These are phyloP conservation scores for Plagodis pulveraria DNA, from an alignment of 2,888 invertebrate genomes.

Conservation along the genomic window DNA sequence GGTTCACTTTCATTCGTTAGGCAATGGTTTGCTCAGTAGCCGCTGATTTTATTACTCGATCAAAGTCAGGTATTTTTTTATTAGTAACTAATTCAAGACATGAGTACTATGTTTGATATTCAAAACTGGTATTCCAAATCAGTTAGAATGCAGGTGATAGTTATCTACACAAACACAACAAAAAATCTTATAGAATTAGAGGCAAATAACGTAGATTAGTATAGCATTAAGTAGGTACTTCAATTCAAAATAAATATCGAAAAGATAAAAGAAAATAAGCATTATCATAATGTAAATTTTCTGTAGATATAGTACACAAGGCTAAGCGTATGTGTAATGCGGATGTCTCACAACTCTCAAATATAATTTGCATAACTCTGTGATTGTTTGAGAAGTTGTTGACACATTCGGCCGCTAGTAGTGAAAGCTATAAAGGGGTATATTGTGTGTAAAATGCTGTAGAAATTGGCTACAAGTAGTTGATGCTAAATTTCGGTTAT, in stretches of 20 bases:
- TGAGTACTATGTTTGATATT: too few relatives aligned
- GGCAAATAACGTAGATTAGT: too few relatives aligned
- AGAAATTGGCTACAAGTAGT: slow-evolving; percentile 6
- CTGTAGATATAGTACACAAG: too few relatives aligned
- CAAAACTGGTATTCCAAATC: too few relatives aligned
- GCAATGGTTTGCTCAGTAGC: slow-evolving; percentile 16
- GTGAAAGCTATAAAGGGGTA: slow-evolving; percentile 31
- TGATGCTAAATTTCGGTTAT: too few relatives aligned
- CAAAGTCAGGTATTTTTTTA: slow-evolving; percentile 18
- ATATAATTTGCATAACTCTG: slow-evolving; percentile 21
- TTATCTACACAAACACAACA: background rate
- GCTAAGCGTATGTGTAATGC: slow-evolving; percentile 26
- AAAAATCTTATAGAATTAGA: background rate
- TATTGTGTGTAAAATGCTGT: slow-evolving; percentile 7
- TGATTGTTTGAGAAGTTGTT: slow-evolving; percentile 32
- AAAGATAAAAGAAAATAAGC: too few relatives aligned
- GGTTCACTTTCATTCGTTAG: slow-evolving; percentile 24
- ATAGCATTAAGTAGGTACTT: too few relatives aligned
- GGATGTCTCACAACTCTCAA: slow-evolving; percentile 31
- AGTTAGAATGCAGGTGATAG: too few relatives aligned
- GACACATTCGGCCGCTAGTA: slow-evolving; percentile 21
- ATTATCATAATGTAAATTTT: too few relatives aligned
- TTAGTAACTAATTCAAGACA: too few relatives aligned
- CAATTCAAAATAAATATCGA: too few relatives aligned
- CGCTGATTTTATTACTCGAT: slow-evolving; percentile 23